These are phyloP conservation scores for Vandiemenella viatica DNA, from an alignment of 2,888 invertebrate genomes.

Conservation along the genomic window DNA sequence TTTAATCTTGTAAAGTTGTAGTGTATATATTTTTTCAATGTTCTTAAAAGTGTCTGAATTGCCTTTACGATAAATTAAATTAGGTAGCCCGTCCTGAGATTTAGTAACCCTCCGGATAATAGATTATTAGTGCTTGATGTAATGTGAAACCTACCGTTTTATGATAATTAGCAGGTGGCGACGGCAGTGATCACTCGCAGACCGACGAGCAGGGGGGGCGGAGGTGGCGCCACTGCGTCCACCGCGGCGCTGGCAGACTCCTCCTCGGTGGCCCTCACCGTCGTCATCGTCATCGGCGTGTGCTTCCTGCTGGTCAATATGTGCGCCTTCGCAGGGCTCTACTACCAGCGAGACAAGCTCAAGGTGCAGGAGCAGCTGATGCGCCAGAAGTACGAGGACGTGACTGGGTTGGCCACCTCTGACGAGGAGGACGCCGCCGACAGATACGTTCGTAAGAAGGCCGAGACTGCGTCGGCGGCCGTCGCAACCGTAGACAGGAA, in stretches of 20 bases:
- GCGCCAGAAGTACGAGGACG: conserved; percentile 27
- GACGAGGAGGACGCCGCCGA: conserved; percentile 11
- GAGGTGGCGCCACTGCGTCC: too few species aligned
- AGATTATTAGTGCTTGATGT: too few species aligned
- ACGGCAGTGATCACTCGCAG: too few species aligned
- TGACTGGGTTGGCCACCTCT: background rate
- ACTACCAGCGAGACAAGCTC: conserved; percentile 46
- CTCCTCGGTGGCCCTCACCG: conserved; percentile 29
- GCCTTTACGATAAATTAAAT: too few species aligned
- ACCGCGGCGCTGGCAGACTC: conserved; percentile 3
- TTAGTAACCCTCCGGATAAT: too few species aligned
- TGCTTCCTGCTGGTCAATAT: conserved; percentile 59
- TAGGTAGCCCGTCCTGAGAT: too few species aligned
- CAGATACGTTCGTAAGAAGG: background rate
- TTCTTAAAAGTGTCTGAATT: too few species aligned
- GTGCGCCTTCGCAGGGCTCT: conserved; percentile 49
- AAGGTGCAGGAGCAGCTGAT: conserved; percentile 35
- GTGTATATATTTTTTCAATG: too few species aligned
- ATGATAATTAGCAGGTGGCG: too few species aligned
- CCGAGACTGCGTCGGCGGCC: background rate
- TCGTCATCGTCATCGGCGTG: conserved; percentile 39
- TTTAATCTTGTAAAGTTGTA: too few species aligned
- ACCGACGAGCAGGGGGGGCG: too few species aligned
- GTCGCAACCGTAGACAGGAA: background rate
- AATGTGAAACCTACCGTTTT: too few species aligned